phyloP scores from a whole-genome alignment of 2,113 vertebrate genomes.

The Alectura lathami region DNA sequence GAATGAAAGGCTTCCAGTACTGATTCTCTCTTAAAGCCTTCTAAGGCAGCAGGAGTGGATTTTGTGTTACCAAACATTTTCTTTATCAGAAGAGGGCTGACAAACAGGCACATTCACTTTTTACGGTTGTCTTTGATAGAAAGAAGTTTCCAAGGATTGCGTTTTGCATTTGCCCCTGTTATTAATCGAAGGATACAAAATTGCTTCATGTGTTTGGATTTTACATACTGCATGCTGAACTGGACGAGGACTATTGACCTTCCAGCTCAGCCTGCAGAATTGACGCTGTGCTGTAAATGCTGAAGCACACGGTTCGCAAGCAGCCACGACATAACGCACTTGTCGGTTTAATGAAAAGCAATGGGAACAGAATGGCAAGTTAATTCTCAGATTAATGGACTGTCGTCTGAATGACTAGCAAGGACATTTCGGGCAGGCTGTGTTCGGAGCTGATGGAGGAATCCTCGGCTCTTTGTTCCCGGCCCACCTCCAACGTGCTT shows the following conservation, averaged over 20 bases:
- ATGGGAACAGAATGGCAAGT: background rate
- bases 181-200: background rate
- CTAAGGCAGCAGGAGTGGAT: background rate
- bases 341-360: background rate
- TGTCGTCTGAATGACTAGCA: background rate
- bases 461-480: background rate
- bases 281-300: background rate
- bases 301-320: background rate
- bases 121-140: background rate
- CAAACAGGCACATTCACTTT: background rate
- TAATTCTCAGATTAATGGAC: background rate
- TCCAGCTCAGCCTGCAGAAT: background rate
- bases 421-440: background rate
- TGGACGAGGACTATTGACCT: background rate
- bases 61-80: background rate
- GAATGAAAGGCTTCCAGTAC: background rate
- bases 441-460: fast-evolving
- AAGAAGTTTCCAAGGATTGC: background rate
- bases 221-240: background rate
- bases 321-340: background rate
- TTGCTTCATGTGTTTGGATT: background rate
- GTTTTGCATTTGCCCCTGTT: background rate
- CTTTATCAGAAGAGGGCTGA: background rate
- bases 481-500: fast-evolving
- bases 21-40: background rate